Conservation (phyloP, 2,113 vertebrate species). For the Ailurus styani region DNA sequence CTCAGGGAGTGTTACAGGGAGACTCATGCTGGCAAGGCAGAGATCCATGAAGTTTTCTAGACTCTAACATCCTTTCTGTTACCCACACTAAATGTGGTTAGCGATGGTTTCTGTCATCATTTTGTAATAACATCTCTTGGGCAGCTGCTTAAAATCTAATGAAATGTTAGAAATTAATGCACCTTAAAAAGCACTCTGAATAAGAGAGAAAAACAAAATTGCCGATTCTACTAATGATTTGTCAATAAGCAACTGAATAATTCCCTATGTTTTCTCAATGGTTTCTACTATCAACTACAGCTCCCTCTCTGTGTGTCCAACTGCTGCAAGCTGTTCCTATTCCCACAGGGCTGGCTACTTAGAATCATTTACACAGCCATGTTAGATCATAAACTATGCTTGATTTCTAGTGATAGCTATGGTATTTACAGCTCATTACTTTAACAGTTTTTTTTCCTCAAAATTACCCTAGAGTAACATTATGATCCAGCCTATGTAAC, state of each 20-base stretch:
- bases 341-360: neutral
- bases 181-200: neutral
- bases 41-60: neutral
- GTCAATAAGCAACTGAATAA: neutral
- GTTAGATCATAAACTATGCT: neutral
- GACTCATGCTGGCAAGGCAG: neutral
- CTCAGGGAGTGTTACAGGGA: too few relatives aligned
- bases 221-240: neutral
- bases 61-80: neutral
- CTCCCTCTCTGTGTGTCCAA: rapidly evolving
- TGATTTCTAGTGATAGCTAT: neutral
- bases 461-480: too few relatives aligned
- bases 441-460: neutral
- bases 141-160: neutral
- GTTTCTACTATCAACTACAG: neutral
- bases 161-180: neutral
- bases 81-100: neutral
- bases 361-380: neutral
- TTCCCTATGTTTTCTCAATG: neutral
- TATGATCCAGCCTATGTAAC: neutral
- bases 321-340: neutral
- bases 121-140: neutral
- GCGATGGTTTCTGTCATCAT: neutral
- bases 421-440: neutral
- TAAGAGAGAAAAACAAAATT: neutral